phyloP scores from a whole-genome alignment of 2,113 vertebrate species.

The Paracanthobrama guichenoti region DNA sequence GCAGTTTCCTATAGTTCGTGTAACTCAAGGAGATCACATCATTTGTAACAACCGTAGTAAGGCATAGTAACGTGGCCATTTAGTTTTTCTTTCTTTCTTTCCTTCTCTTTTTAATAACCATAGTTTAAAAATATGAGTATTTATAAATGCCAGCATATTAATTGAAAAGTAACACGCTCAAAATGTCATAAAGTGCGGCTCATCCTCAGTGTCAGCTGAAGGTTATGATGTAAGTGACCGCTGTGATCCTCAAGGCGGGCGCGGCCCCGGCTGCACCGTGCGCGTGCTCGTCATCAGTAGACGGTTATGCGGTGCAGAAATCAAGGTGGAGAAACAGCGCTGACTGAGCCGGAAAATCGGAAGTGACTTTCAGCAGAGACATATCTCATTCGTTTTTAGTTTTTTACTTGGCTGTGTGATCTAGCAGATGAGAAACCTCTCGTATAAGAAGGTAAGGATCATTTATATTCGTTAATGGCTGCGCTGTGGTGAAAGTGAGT shows the following conservation, averaged over 20 bases:
- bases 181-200: background rate
- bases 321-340: constrained; percentile 70
- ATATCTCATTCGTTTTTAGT: background rate
- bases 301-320: constrained; percentile 66
- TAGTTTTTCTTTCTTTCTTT: too few relatives aligned
- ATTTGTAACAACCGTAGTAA: too few relatives aligned
- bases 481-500: background rate
- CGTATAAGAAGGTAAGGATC: constrained; percentile 62
- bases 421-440: constrained; percentile 45
- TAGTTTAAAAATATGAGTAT: too few relatives aligned
- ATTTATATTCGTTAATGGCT: background rate
- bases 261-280: constrained; percentile 62
- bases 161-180: too few relatives aligned
- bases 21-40: too few relatives aligned
- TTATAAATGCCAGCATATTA: too few relatives aligned
- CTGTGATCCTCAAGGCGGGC: constrained; percentile 48
- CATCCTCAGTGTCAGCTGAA: constrained; percentile 16
- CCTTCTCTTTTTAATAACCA: too few relatives aligned
- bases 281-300: constrained; percentile 65
- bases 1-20: too few relatives aligned
- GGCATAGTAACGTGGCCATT: too few relatives aligned
- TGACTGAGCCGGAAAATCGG: constrained; percentile 67
- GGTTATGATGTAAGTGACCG: constrained; percentile 38
- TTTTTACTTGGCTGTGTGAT: background rate
- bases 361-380: constrained; percentile 53